Conservation (phyloP, 2,113 vertebrate genomes). For the Oreamnos americanus region DNA sequence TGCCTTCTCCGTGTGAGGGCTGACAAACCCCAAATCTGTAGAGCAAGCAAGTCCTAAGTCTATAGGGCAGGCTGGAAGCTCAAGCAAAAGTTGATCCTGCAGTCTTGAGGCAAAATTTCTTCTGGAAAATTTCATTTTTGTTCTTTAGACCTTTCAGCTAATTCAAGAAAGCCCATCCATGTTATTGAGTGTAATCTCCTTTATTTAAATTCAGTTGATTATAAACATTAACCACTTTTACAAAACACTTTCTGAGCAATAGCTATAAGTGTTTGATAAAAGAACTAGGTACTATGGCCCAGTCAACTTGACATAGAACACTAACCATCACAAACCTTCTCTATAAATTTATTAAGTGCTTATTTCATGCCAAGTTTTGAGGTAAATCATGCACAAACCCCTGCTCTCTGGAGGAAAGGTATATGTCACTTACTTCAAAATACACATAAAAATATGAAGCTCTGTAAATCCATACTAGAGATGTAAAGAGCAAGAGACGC, state of each 20-base stretch:
- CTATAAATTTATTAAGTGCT: neutral
- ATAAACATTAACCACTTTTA: neutral
- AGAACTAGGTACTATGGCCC: neutral
- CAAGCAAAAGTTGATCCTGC: neutral
- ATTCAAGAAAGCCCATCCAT: neutral
- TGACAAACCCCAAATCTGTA: neutral
- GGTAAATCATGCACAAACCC: neutral
- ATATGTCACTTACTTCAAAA: neutral
- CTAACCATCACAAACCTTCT: neutral
- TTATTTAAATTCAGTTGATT: neutral
- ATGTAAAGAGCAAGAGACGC: neutral
- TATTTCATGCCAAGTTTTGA: neutral
- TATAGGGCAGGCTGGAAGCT: neutral
- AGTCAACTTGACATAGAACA: neutral
- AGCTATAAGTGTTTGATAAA: constrained; percentile 5
- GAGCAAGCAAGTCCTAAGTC: neutral
- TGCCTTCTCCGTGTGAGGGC: neutral
- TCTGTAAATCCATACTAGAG: neutral
- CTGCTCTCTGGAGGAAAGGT: neutral
- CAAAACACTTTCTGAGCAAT: neutral
- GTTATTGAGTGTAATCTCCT: neutral
- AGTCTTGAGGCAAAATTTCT: neutral
- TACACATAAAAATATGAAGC: neutral
- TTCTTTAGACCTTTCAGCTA: neutral
- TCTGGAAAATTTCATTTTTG: neutral